These are phyloP conservation scores for Sepioteuthis lessoniana DNA, from an alignment of 2,888 invertebrate species.

Conservation along the genomic window DNA sequence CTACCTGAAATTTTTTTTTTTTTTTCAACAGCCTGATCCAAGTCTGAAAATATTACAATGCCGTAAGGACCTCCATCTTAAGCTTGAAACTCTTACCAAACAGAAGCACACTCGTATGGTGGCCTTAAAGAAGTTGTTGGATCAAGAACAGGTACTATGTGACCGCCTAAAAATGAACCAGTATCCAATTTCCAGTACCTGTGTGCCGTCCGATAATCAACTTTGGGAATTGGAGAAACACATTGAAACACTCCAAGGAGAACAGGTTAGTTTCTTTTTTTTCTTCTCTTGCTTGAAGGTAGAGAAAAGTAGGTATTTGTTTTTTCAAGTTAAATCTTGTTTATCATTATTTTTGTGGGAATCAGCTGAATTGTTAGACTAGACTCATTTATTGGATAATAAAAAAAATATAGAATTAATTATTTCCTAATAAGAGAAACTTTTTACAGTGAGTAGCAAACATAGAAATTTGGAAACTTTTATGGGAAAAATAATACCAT, in stretches of 20 bases:
- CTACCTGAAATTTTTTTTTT: background rate
- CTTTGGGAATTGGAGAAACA: constrained; percentile 69
- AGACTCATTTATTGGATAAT: no score
- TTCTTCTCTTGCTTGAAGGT: background rate
- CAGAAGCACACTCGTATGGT: constrained; percentile 71
- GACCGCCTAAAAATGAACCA: constrained; percentile 69
- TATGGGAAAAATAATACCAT: no score
- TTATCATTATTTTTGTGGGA: no score
- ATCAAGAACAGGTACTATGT: constrained; percentile 70
- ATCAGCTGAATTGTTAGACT: no score
- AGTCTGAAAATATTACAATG: constrained; percentile 64
- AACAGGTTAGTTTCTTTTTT: constrained; percentile 64
- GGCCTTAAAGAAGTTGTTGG: constrained; percentile 64
- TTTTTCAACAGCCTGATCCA: constrained; percentile 58
- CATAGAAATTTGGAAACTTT: no score
- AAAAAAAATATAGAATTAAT: no score
- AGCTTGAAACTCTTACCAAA: constrained; percentile 64
- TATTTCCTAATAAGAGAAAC: no score
- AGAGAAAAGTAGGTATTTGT: no score
- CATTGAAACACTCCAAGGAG: constrained; percentile 67
- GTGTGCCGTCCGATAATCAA: constrained; percentile 69
- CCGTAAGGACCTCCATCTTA: constrained; percentile 67
- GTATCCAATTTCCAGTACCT: constrained; percentile 71
- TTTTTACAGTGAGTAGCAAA: no score
- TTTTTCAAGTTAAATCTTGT: no score